Percentiles rank a stretch among this genome's conserved stretches.
Evolutionary conservation across 1,140 invertebrate genomes (phyloP).

Genomic region (Drosophila rhopaloa): DNA sequence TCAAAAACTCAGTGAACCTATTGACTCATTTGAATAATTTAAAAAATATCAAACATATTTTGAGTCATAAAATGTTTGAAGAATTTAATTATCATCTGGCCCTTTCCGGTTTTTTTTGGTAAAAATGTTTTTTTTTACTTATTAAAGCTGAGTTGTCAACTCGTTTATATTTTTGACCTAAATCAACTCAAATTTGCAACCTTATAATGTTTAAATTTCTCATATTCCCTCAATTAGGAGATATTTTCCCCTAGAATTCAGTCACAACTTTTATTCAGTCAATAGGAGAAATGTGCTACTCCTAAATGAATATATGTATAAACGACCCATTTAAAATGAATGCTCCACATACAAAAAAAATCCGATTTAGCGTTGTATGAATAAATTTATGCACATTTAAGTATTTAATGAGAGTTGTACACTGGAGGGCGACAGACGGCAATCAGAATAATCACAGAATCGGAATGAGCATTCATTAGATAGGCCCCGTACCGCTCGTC

Average conservation of each 20-base stretch:
- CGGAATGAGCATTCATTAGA: conserved; percentile 78
- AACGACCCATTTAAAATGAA: conserved; percentile 44
- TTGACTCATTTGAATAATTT: conserved; percentile 15
- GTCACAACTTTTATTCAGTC: conserved; percentile 35
- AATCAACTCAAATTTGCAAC: background rate
- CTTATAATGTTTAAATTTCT: conserved; percentile 8
- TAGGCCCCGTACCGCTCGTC: conserved; percentile 11
- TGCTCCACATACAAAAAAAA: conserved; percentile 56
- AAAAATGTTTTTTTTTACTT: background rate
- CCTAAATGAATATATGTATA: conserved; percentile 25
- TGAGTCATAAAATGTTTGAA: conserved; percentile 8
- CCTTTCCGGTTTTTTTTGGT: background rate
- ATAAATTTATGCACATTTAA: conserved; percentile 60
- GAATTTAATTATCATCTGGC: background rate
- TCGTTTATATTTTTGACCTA: background rate
- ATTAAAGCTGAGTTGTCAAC: background rate
- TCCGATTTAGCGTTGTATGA: conserved; percentile 30
- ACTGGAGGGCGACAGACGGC: conserved; percentile 43
- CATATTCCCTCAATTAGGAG: conserved; percentile 7
- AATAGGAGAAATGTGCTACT: conserved; percentile 1
- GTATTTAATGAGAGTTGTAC: conserved; percentile 54
- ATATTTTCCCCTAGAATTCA: background rate
- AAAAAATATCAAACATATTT: background rate
- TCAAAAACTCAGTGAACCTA: background rate
- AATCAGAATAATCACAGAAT: conserved; percentile 57